These are phyloP conservation scores for Magallana gigas DNA, from an alignment of 1,140 invertebrate species.

Conservation along the genomic window DNA sequence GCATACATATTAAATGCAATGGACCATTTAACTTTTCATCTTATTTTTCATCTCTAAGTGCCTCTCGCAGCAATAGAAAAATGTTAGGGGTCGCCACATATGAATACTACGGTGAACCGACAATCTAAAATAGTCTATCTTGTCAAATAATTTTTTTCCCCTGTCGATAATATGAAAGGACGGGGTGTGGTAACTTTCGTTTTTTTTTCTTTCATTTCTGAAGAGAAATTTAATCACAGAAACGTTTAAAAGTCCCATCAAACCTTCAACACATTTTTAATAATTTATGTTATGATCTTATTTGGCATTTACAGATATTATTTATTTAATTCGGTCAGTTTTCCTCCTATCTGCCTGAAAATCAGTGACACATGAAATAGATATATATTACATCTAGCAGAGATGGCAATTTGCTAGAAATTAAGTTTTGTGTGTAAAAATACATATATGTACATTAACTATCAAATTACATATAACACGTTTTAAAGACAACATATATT, in stretches of 20 bases:
- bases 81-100: neutral
- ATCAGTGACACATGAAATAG: slow-evolving; percentile 21
- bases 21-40: slow-evolving; percentile 43
- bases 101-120: neutral
- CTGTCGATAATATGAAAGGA: neutral
- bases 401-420: too few species aligned
- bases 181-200: slow-evolving; percentile 14
- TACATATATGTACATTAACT: too few species aligned
- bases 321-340: slow-evolving; percentile 18
- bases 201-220: slow-evolving; percentile 6
- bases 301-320: neutral
- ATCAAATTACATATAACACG: too few species aligned
- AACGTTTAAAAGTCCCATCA: neutral
- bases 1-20: slow-evolving; percentile 38
- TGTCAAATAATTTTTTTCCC: neutral
- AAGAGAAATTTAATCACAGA: neutral
- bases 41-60: slow-evolving; percentile 28
- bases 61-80: neutral
- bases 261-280: neutral
- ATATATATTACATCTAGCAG: neutral
- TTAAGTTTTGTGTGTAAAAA: too few species aligned
- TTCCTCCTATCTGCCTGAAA: neutral
- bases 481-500: too few species aligned
- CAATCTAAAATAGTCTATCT: slow-evolving; percentile 13
- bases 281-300: slow-evolving; percentile 17